Evolutionary conservation across 2,797 vertebrate species (phyloP).

Genomic region (Pempheris klunzingeri): DNA sequence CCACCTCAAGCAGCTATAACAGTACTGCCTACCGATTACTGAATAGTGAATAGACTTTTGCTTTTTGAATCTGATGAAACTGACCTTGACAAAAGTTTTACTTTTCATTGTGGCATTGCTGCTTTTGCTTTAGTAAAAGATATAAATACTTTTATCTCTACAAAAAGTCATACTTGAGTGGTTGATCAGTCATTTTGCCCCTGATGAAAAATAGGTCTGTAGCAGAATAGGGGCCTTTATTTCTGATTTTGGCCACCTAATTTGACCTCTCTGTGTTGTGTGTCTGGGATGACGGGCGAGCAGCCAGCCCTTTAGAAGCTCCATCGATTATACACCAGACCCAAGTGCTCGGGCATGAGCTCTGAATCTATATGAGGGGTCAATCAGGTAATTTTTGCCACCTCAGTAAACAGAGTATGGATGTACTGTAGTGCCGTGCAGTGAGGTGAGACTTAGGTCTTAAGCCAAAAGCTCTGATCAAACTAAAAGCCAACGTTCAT

Average conservation of each 20-base stretch:
- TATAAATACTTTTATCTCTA: too few relatives aligned
- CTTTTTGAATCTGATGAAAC: too few relatives aligned
- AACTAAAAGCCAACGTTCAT: conserved; percentile 10
- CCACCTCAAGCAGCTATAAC: too few relatives aligned
- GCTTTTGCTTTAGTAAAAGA: not conserved
- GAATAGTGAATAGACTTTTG: too few relatives aligned
- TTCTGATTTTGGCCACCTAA: conserved; percentile 6
- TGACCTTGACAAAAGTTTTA: too few relatives aligned
- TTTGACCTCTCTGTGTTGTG: conserved; percentile 25
- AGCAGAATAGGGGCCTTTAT: too few relatives aligned
- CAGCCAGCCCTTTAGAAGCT: conserved; percentile 39
- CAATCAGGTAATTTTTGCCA: conserved; percentile 53
- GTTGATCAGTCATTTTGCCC: too few relatives aligned
- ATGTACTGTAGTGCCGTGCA: conserved; percentile 1
- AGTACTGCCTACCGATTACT: too few relatives aligned
- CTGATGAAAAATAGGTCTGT: too few relatives aligned
- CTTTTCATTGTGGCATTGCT: not conserved
- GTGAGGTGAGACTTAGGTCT: conserved; percentile 9
- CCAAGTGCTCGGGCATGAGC: conserved; percentile 34
- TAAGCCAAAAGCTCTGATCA: conserved; percentile 5
- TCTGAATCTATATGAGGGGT: conserved; percentile 58
- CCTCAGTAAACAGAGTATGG: conserved; percentile 5
- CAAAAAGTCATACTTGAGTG: too few relatives aligned
- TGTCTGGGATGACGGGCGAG: conserved; percentile 33
- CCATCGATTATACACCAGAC: conserved; percentile 64